Conservation (phyloP, 2,113 vertebrate species). For the Pelmatolapia mariae region DNA sequence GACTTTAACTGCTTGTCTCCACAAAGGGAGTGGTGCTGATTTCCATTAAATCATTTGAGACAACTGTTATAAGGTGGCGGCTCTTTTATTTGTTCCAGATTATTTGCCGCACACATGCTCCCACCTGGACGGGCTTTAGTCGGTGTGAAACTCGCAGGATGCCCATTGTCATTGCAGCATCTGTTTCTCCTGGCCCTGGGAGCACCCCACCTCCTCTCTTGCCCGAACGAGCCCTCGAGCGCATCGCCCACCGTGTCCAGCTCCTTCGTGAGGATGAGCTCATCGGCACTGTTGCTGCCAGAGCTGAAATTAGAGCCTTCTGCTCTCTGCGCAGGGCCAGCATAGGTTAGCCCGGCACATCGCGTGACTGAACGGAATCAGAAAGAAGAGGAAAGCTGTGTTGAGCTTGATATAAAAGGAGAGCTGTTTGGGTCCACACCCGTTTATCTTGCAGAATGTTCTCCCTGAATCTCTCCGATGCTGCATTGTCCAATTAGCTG, state of each 20-base stretch:
- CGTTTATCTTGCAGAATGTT: neutral
- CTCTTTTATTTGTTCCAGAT: conserved; percentile 41
- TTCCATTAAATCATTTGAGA: conserved; percentile 18
- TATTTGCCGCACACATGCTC: neutral
- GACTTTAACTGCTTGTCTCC: neutral
- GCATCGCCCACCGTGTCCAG: conserved; percentile 57
- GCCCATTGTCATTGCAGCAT: conserved; percentile 51
- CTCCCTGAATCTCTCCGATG: neutral
- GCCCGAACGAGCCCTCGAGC: conserved; percentile 44
- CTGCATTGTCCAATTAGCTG: neutral
- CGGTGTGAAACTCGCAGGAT: conserved; percentile 34
- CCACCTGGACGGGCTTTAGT: conserved; percentile 9
- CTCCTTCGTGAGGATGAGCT: conserved; percentile 65
- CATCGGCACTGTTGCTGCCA: conserved; percentile 65
- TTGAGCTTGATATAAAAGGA: conserved; percentile 27
- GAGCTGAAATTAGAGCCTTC: conserved; percentile 66
- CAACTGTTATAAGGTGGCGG: conserved; percentile 9
- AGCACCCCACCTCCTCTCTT: neutral
- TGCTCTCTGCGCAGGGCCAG: conserved; percentile 57
- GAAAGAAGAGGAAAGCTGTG: conserved; percentile 52
- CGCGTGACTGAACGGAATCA: conserved; percentile 65
- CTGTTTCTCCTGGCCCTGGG: conserved; percentile 47
- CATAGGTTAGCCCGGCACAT: conserved; percentile 60
- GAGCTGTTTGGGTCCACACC: neutral
- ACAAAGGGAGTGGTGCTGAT: conserved; percentile 29